A percentile compares a stretch with the other conserved stretches of the same genome.
These are phyloP conservation scores for Chaetodon trifasciatus DNA, from an alignment of 2,797 vertebrate species.

Conservation along the genomic window DNA sequence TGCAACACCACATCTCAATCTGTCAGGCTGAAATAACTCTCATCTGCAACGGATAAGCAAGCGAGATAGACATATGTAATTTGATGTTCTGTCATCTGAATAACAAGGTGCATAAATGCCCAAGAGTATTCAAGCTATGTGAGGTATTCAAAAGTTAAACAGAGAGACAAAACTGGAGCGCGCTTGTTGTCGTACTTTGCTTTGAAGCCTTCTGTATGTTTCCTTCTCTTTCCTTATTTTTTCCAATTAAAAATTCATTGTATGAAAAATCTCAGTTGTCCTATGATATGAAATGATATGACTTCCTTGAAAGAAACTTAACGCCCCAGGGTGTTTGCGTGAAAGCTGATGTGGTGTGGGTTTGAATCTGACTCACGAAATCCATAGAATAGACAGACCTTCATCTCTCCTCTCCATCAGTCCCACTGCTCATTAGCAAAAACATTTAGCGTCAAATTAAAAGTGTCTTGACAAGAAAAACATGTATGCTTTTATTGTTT, in stretches of 20 bases:
- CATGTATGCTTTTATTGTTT: conserved; percentile 47
- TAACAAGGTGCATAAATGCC: conserved; percentile 69
- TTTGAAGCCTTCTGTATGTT: conserved; percentile 63
- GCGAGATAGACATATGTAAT: conserved; percentile 66
- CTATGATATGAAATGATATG: conserved; percentile 52
- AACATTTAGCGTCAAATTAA: conserved; percentile 48
- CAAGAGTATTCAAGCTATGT: conserved; percentile 60
- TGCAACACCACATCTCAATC: conserved; percentile 62
- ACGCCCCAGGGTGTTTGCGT: conserved; percentile 49
- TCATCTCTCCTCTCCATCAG: conserved; percentile 45
- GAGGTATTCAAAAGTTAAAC: conserved; percentile 59
- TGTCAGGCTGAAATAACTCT: conserved; percentile 62
- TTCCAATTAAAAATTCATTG: conserved; percentile 72
- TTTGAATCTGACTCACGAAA: conserved; percentile 48
- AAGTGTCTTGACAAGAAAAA: conserved; percentile 31
- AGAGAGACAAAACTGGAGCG: conserved; percentile 49
- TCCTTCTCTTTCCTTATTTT: conserved; percentile 38
- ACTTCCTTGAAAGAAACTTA: conserved; percentile 58
- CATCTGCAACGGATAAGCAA: conserved; percentile 71
- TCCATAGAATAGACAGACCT: conserved; percentile 49
- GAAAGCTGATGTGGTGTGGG: conserved; percentile 40
- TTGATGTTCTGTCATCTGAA: conserved; percentile 75
- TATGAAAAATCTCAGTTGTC: conserved; percentile 65
- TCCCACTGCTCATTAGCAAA: conserved; percentile 63
- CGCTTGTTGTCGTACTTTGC: conserved; percentile 52